Percentiles rank a stretch among this genome's conserved stretches.
phyloP scores from a whole-genome alignment of 1,140 invertebrate genomes.

The Achroia grisella region DNA sequence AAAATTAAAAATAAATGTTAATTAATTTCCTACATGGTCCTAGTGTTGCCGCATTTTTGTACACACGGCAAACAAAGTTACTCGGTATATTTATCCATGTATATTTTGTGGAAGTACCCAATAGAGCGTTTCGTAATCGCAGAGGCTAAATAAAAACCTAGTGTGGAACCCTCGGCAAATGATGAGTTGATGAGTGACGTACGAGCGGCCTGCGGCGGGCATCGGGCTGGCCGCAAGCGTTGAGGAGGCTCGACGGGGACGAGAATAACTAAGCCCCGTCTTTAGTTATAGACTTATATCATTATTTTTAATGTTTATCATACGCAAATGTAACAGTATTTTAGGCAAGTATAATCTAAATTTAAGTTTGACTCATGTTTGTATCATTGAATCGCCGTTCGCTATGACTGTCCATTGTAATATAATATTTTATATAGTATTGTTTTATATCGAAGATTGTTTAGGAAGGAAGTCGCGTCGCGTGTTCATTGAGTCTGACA shows the following conservation, averaged over 20 bases:
- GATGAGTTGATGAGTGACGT: background rate
- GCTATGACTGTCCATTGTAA: slow-evolving; percentile 37
- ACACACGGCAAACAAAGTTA: too few relatives aligned
- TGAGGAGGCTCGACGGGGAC: slow-evolving; percentile 11
- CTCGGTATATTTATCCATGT: too few relatives aligned
- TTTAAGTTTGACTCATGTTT: slow-evolving; percentile 55
- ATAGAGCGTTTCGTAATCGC: background rate
- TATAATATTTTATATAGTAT: slow-evolving; percentile 17
- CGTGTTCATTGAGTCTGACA: slow-evolving; percentile 1
- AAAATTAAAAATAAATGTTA: too few relatives aligned
- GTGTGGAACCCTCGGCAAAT: slow-evolving; percentile 16
- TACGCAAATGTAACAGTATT: slow-evolving; percentile 73
- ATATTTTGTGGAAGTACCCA: too few relatives aligned
- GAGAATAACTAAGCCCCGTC: slow-evolving; percentile 21
- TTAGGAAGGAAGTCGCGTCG: slow-evolving; percentile 17
- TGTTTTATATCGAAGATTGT: slow-evolving; percentile 6
- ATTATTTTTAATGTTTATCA: slow-evolving; percentile 69
- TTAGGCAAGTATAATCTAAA: slow-evolving; percentile 64
- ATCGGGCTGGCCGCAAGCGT: slow-evolving; percentile 12
- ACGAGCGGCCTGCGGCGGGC: slow-evolving; percentile 11
- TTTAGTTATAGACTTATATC: slow-evolving; percentile 67
- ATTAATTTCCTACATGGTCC: too few relatives aligned
- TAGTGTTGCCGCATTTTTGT: too few relatives aligned
- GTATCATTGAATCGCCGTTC: slow-evolving; percentile 29
- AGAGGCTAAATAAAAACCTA: background rate